phyloP scores from a whole-genome alignment of 2,113 vertebrate species.

The Heterotis niloticus region DNA sequence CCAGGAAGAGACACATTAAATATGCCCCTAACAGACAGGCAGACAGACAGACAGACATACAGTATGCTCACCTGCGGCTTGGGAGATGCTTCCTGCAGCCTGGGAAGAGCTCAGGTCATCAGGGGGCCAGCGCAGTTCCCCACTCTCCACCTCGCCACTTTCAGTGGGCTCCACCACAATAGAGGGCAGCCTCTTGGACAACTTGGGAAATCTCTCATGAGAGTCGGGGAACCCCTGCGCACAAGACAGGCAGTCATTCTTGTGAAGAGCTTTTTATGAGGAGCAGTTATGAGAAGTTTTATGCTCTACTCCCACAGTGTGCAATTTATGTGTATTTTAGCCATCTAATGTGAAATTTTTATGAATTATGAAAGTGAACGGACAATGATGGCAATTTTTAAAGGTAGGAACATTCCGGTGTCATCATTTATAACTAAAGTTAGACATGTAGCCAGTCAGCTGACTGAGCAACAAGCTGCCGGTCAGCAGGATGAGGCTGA shows the following conservation, averaged over 20 bases:
- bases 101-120: conserved; percentile 70
- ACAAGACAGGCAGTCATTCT: neutral
- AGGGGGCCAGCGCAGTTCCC: conserved; percentile 86
- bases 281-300: neutral
- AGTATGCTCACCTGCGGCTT: no score
- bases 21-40: no score
- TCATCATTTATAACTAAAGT: neutral
- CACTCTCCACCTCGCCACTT: conserved; percentile 77
- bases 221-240: conserved; percentile 74
- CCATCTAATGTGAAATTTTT: neutral
- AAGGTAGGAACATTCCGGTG: neutral
- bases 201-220: conserved; percentile 75
- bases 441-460: neutral
- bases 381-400: neutral
- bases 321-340: neutral
- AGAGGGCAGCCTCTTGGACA: conserved; percentile 80
- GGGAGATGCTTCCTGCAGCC: conserved; percentile 21
- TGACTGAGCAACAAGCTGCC: neutral
- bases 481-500: neutral
- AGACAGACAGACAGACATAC: no score
- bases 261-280: neutral
- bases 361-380: neutral
- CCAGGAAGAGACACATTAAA: no score
- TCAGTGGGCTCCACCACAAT: conserved; percentile 84
- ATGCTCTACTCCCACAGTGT: neutral